Conservation (phyloP, 2,888 invertebrate species). For the Drosophila monieri region DNA sequence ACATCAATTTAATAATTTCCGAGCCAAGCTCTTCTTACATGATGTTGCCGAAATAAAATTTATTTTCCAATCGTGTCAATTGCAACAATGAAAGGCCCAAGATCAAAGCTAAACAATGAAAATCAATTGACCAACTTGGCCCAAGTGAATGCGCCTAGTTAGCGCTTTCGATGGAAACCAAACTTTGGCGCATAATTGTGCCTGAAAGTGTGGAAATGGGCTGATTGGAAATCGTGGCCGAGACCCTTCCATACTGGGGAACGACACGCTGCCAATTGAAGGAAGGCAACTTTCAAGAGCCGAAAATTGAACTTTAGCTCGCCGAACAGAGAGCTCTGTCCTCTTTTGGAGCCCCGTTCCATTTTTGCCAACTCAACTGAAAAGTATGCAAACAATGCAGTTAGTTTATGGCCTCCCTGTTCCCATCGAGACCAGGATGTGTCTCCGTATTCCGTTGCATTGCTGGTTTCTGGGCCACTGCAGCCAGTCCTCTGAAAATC, state of each 20-base stretch:
- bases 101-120: constrained; percentile 49
- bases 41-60: constrained; percentile 17
- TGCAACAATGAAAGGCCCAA: constrained; percentile 32
- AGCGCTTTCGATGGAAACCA: constrained; percentile 49
- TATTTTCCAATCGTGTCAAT: background rate
- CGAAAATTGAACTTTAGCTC: constrained; percentile 45
- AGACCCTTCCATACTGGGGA: constrained; percentile 6
- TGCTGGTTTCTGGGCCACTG: constrained; percentile 1
- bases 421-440: no score
- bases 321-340: background rate
- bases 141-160: constrained; percentile 59
- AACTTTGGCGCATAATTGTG: constrained; percentile 41
- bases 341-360: no score
- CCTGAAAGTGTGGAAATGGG: constrained; percentile 37
- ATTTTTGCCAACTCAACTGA: constrained; percentile 1
- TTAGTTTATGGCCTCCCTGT: constrained; percentile 24
- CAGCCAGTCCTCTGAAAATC: constrained; percentile 29
- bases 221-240: constrained; percentile 30
- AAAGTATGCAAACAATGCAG: constrained; percentile 48
- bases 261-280: constrained; percentile 3
- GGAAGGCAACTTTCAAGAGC: constrained; percentile 35
- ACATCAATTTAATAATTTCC: constrained; percentile 40
- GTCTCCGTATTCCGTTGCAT: constrained; percentile 2
- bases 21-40: background rate
- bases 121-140: constrained; percentile 47